Evolutionary conservation across 2,113 vertebrate species (phyloP).

Genomic region (Platanista minor): DNA sequence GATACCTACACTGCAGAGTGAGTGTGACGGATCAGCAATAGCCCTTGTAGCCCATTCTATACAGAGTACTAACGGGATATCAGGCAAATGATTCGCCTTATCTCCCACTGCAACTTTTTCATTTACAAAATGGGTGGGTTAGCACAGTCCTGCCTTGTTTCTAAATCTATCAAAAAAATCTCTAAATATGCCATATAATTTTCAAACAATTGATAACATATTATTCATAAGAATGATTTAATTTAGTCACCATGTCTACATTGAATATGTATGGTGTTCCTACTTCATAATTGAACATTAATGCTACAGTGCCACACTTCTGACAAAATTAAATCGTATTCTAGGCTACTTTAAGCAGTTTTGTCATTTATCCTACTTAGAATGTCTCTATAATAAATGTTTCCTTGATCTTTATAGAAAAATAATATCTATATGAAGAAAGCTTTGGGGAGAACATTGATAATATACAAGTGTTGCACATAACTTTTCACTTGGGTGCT

Average conservation of each 20-base stretch:
- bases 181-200: neutral
- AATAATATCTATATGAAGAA: neutral
- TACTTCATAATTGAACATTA: slow-evolving; percentile 28
- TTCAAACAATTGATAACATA: neutral
- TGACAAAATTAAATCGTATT: neutral
- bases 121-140: neutral
- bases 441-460: neutral
- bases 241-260: neutral
- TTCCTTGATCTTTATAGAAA: neutral
- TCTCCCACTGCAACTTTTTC: neutral
- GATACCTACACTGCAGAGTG: neutral
- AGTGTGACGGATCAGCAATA: neutral
- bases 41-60: neutral
- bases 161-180: neutral
- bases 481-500: neutral
- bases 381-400: neutral
- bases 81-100: neutral
- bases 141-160: neutral
- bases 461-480: neutral
- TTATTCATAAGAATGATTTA: neutral
- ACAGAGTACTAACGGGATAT: neutral
- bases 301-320: neutral
- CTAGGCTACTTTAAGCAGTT: neutral
- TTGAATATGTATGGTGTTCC: neutral
- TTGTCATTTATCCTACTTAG: neutral